Evolutionary conservation across 2,113 vertebrate genomes (phyloP).

Genomic region (Apistogramma diplotaenia): DNA sequence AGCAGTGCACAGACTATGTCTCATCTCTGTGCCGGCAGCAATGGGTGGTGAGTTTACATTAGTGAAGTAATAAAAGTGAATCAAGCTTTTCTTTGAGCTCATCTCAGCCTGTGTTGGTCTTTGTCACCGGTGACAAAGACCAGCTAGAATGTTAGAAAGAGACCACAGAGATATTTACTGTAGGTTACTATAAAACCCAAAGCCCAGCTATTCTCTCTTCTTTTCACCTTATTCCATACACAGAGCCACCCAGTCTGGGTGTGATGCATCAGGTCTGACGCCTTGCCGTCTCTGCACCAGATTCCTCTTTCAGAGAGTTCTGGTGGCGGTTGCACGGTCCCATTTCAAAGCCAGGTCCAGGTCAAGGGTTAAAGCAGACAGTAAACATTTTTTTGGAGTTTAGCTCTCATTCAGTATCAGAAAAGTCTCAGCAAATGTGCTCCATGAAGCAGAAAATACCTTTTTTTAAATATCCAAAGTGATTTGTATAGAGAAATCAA

Average conservation of each 20-base stretch:
- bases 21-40: not conserved
- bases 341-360: constrained; percentile 67
- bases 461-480: not conserved
- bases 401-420: not conserved
- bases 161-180: not conserved
- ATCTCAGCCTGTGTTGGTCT: not conserved
- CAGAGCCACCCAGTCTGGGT: constrained; percentile 35
- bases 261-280: constrained; percentile 62
- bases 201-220: constrained; percentile 4
- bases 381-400: constrained; percentile 52
- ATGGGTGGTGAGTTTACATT: not conserved
- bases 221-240: constrained; percentile 14
- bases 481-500: too few relatives aligned
- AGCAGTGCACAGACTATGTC: not conserved
- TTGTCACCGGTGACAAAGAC: constrained; percentile 5
- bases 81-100: not conserved
- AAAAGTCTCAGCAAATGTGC: not conserved
- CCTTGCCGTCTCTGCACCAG: constrained; percentile 69
- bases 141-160: constrained; percentile 20
- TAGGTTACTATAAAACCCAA: constrained; percentile 7
- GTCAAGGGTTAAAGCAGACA: constrained; percentile 67
- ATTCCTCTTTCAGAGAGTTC: constrained; percentile 61
- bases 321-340: constrained; percentile 52
- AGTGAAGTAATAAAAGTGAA: not conserved
- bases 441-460: not conserved